Percentiles rank a stretch among this genome's conserved stretches.
These are phyloP conservation scores for Melanotaenia duboulayi DNA, from an alignment of 2,113 vertebrate species.

Conservation along the genomic window DNA sequence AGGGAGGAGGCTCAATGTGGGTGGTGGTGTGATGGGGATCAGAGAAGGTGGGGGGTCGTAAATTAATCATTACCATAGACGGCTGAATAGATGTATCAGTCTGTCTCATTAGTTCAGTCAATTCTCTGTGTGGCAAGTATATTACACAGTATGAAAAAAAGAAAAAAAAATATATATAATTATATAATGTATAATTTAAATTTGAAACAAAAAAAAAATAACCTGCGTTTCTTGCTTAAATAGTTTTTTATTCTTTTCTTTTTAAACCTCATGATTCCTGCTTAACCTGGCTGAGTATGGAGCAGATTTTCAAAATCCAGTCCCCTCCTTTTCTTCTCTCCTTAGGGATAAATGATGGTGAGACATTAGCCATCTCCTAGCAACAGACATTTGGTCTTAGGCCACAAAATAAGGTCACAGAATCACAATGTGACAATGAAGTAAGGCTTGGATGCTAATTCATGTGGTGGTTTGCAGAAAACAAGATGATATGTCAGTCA, in stretches of 20 bases:
- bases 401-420: conserved; percentile 58
- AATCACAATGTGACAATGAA: conserved; percentile 31
- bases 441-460: no score
- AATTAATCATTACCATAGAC: conserved; percentile 77
- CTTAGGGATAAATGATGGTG: conserved; percentile 46
- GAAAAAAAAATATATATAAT: conserved; percentile 40
- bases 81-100: conserved; percentile 74
- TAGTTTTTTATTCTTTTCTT: background rate
- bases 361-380: conserved; percentile 59
- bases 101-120: conserved; percentile 73
- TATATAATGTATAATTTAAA: conserved; percentile 33
- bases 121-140: conserved; percentile 59
- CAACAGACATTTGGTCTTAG: conserved; percentile 62
- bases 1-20: conserved; percentile 42
- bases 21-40: conserved; percentile 51
- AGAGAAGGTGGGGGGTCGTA: conserved; percentile 67
- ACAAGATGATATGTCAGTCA: no score
- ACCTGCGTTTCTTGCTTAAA: conserved; percentile 25
- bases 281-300: conserved; percentile 6
- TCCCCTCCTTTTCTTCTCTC: conserved; percentile 7
- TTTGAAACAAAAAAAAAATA: conserved; percentile 43
- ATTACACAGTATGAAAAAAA: conserved; percentile 38
- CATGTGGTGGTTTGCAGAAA: no score
- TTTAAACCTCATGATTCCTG: conserved; percentile 20
- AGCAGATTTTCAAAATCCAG: conserved; percentile 5